Percentiles rank a stretch among this genome's conserved stretches.
These are phyloP conservation scores for Bombus breviceps DNA, from an alignment of 1,140 invertebrate species.

Conservation along the genomic window DNA sequence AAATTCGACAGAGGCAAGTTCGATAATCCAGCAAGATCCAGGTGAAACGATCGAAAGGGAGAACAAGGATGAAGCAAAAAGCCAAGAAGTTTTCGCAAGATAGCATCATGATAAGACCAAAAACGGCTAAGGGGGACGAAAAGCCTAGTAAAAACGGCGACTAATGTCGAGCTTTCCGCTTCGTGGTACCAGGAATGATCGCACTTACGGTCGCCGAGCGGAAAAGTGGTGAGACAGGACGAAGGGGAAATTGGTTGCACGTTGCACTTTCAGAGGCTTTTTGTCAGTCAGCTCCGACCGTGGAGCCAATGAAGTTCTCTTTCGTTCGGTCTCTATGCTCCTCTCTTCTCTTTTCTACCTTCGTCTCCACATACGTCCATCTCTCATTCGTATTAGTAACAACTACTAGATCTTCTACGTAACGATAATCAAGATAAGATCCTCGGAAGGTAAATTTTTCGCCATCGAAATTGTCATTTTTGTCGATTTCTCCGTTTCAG, in stretches of 20 bases:
- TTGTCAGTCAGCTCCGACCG: conserved; percentile 57
- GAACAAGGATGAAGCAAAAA: neutral
- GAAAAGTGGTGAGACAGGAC: conserved; percentile 75
- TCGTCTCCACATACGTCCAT: neutral
- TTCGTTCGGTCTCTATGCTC: conserved; percentile 66
- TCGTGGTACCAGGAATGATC: conserved; percentile 38
- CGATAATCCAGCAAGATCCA: neutral
- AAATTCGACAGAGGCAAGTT: neutral
- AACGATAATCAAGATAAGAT: no score
- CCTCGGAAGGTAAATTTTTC: no score
- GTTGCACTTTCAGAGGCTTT: conserved; percentile 76
- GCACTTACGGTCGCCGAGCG: conserved; percentile 71
- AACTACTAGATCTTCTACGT: no score
- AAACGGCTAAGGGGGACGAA: neutral
- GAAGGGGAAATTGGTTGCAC: conserved; percentile 73
- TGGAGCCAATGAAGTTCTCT: conserved; percentile 75
- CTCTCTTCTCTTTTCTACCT: conserved; percentile 18
- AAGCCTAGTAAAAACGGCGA: neutral
- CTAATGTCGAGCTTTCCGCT: conserved; percentile 46
- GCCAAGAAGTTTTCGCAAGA: neutral
- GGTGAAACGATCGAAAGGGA: neutral
- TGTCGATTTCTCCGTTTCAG: no score
- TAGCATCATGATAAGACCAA: neutral
- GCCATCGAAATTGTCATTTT: no score
- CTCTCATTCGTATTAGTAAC: neutral